Evolutionary conservation across 2,113 vertebrate genomes (phyloP).

Genomic region (Gavialis gangeticus): DNA sequence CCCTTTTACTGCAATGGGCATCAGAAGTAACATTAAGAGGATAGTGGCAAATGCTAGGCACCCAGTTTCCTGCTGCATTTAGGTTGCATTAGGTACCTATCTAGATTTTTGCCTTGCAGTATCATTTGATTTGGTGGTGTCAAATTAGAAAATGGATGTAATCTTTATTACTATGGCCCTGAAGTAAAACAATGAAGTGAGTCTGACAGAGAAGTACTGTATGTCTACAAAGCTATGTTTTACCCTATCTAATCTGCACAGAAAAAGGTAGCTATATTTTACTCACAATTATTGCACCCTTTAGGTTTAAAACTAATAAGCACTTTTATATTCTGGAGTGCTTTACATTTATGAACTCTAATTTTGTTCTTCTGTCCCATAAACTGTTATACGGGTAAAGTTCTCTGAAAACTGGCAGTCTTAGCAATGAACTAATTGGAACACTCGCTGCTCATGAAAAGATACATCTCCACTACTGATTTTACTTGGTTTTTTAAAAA

Average conservation of each 20-base stretch:
- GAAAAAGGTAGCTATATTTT: neutral
- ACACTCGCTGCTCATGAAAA: neutral
- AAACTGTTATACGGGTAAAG: neutral
- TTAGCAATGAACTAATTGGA: neutral
- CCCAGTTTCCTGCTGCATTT: neutral
- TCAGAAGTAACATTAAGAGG: neutral
- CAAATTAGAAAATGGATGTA: neutral
- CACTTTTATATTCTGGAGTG: neutral
- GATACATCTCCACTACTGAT: neutral
- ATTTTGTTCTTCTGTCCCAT: neutral
- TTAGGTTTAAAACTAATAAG: neutral
- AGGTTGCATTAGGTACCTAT: neutral
- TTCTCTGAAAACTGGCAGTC: neutral
- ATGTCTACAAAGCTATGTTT: neutral
- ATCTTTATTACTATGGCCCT: neutral
- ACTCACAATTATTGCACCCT: neutral
- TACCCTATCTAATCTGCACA: neutral
- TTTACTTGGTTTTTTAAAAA: neutral
- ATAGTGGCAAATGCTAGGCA: neutral
- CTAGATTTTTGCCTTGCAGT: neutral
- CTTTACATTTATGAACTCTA: conserved; percentile 7
- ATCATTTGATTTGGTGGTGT: neutral
- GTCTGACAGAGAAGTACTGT: neutral
- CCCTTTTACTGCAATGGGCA: neutral
- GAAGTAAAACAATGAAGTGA: neutral